Conservation (phyloP, 1,140 invertebrate genomes). For the Drosophila setifemur region DNA sequence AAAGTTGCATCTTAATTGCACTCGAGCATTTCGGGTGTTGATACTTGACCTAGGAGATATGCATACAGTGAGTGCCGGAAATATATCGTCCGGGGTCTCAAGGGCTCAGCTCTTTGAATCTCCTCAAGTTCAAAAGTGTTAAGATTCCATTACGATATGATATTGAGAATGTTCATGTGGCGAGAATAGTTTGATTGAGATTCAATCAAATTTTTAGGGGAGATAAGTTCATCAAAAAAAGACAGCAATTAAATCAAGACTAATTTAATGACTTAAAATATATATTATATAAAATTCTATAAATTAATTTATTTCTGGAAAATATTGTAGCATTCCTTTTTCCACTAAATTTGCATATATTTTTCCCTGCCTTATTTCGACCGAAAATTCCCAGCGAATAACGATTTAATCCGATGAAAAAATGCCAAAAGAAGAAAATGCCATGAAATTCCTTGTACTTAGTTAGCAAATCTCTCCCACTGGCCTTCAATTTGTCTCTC, state of each 20-base stretch:
- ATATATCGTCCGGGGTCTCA: constrained; percentile 2
- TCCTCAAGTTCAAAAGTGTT: constrained; percentile 18
- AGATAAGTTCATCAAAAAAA: neutral
- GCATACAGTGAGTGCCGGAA: constrained; percentile 8
- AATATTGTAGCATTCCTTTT: too few species aligned
- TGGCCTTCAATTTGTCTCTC: neutral
- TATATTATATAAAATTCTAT: too few species aligned
- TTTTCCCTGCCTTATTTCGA: too few species aligned
- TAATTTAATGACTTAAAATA: too few species aligned
- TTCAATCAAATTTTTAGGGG: constrained; percentile 21
- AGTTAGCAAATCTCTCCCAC: constrained; percentile 1
- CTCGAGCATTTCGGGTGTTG: constrained; percentile 48
- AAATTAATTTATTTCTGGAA: too few species aligned
- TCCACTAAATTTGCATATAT: too few species aligned
- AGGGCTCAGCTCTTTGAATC: constrained; percentile 9
- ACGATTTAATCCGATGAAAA: neutral
- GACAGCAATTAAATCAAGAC: neutral
- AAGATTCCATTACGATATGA: constrained; percentile 24
- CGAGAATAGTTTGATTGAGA: neutral
- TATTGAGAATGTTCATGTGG: neutral
- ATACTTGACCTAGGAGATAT: constrained; percentile 39
- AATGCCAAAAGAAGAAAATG: neutral
- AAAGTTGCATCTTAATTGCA: constrained; percentile 75
- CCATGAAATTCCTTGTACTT: constrained; percentile 11
- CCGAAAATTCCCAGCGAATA: neutral